phyloP scores from a whole-genome alignment of 2,113 vertebrate genomes.

The Rhinoderma darwinii region DNA sequence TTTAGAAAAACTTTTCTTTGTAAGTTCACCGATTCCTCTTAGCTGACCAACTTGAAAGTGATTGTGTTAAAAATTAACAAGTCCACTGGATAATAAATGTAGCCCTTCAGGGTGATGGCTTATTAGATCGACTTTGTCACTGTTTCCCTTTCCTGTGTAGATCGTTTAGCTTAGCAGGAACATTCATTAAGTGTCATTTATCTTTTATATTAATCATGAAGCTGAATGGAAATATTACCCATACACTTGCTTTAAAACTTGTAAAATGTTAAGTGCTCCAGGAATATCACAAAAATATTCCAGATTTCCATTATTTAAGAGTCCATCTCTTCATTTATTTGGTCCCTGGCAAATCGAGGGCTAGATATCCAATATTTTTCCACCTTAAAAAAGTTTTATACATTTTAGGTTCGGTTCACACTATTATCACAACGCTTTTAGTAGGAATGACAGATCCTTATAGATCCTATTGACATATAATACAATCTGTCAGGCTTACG shows the following conservation, averaged over 20 bases:
- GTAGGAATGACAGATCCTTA: too few species aligned
- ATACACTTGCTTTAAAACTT: not conserved
- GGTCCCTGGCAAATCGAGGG: not conserved
- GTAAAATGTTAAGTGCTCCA: not conserved
- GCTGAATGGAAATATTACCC: not conserved
- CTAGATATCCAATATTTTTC: not conserved
- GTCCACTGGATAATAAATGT: not conserved
- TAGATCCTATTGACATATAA: too few species aligned
- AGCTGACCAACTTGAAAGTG: not conserved
- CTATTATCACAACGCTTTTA: too few species aligned
- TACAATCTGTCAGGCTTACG: too few species aligned
- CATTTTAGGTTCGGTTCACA: not conserved
- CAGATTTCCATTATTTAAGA: not conserved
- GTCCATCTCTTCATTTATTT: not conserved
- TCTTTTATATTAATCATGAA: conserved; percentile 6
- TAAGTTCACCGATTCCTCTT: not conserved
- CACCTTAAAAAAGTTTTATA: not conserved
- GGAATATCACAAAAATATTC: not conserved
- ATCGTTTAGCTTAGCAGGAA: not conserved
- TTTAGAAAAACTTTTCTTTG: not conserved
- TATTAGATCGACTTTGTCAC: conserved; percentile 2
- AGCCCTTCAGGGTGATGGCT: not conserved
- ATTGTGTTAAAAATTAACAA: not conserved
- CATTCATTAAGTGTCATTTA: conserved; percentile 10
- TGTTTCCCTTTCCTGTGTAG: not conserved